phyloP scores from a whole-genome alignment of 2,113 vertebrate genomes.

The Euleptes europaea region DNA sequence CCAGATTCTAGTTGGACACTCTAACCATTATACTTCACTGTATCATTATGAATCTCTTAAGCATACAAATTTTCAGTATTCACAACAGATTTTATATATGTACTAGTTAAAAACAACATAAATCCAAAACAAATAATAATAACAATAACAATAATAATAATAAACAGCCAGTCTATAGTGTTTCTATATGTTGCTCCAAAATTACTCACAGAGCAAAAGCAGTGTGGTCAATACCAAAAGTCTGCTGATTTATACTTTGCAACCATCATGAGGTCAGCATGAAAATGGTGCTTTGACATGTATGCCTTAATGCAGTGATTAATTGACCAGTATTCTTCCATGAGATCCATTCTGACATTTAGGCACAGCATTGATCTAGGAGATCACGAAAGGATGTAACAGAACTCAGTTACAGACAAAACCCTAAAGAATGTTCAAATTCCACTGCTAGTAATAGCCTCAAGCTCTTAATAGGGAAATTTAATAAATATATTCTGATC shows the following conservation, averaged over 20 bases:
- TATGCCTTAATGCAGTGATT: constrained; percentile 85
- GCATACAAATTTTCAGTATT: neutral
- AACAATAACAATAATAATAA: neutral
- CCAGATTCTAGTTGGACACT: too few species aligned
- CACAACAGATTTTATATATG: neutral
- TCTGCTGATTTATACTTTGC: constrained; percentile 34
- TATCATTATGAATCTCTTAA: too few species aligned
- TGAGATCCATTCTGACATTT: constrained; percentile 79
- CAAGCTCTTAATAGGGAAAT: neutral
- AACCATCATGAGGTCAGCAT: constrained; percentile 48
- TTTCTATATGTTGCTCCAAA: constrained; percentile 39
- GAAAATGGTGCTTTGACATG: constrained; percentile 65
- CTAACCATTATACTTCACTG: too few species aligned
- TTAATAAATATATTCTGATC: neutral
- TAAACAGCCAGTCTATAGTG: neutral
- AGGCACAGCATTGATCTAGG: constrained; percentile 77
- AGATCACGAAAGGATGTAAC: constrained; percentile 60
- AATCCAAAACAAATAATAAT: neutral
- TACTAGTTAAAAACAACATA: neutral
- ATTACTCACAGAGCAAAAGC: neutral
- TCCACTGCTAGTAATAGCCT: constrained; percentile 27
- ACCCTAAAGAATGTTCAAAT: constrained; percentile 4
- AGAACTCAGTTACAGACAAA: constrained; percentile 57
- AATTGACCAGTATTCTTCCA: constrained; percentile 79
- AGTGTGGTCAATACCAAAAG: constrained; percentile 22